A percentile compares a stretch with the other conserved stretches of the same genome.
These are phyloP conservation scores for Menura novaehollandiae DNA, from an alignment of 2,113 vertebrate genomes.

Conservation along the genomic window DNA sequence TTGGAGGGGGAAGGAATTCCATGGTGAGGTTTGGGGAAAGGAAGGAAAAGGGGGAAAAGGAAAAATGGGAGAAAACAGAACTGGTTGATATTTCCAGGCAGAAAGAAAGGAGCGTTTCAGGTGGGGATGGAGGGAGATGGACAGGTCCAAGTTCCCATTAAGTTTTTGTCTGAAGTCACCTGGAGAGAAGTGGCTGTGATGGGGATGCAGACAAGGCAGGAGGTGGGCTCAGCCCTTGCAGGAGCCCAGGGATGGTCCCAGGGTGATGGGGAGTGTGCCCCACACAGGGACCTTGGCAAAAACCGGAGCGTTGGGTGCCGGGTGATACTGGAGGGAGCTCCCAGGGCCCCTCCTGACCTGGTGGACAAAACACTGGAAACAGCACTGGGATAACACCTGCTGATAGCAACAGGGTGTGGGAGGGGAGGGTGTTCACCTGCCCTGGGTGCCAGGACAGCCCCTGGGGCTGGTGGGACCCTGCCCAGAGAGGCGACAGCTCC, in stretches of 20 bases:
- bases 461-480: too few relatives aligned
- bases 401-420: background rate
- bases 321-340: background rate
- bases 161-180: background rate
- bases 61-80: background rate
- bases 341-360: too few relatives aligned
- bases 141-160: background rate
- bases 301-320: fast-evolving
- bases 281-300: background rate
- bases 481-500: too few relatives aligned
- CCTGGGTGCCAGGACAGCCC: background rate
- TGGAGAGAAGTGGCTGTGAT: background rate
- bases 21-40: background rate
- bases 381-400: background rate
- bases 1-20: background rate
- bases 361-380: background rate
- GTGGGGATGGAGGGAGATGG: background rate
- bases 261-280: background rate
- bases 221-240: background rate
- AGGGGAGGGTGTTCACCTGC: background rate
- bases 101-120: background rate
- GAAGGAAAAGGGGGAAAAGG: background rate
- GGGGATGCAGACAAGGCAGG: background rate
- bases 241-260: background rate
- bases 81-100: background rate